Percentiles rank a stretch among this genome's conserved stretches.
phyloP scores from a whole-genome alignment of 2,888 invertebrate species.

The Chymomyza procnemis region DNA sequence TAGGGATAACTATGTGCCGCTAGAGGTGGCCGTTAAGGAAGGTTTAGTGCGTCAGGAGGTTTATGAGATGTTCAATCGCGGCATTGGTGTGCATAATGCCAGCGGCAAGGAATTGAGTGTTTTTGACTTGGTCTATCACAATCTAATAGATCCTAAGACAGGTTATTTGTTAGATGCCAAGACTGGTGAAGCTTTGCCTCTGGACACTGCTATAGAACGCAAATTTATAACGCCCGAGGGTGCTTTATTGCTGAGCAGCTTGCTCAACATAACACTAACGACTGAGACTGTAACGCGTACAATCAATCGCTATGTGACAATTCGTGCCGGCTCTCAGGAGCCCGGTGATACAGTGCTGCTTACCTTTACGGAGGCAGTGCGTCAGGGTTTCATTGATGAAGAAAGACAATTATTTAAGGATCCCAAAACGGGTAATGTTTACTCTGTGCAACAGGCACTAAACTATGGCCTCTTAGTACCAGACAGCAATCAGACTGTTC shows the following conservation, averaged over 20 bases:
- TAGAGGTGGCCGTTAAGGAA: slow-evolving; percentile 88
- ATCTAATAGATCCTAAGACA: slow-evolving; percentile 91
- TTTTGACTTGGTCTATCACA: slow-evolving; percentile 92
- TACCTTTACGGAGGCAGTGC: slow-evolving; percentile 88
- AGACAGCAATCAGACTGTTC: slow-evolving; percentile 80
- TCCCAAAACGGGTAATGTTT: slow-evolving; percentile 85
- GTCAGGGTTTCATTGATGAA: slow-evolving; percentile 89
- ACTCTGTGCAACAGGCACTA: slow-evolving; percentile 88
- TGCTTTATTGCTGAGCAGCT: slow-evolving; percentile 89
- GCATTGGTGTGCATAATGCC: slow-evolving; percentile 87
- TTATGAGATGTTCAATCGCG: slow-evolving; percentile 89
- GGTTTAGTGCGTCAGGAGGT: slow-evolving; percentile 91
- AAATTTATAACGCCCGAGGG: slow-evolving; percentile 92
- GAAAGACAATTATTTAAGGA: slow-evolving; percentile 87
- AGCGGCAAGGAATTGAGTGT: slow-evolving; percentile 88
- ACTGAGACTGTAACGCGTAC: slow-evolving; percentile 92
- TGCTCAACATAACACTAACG: slow-evolving; percentile 92
- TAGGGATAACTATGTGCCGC: slow-evolving; percentile 86
- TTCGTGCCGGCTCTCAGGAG: slow-evolving; percentile 82
- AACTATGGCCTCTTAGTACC: slow-evolving; percentile 85
- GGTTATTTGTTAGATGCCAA: slow-evolving; percentile 90
- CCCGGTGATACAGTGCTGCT: slow-evolving; percentile 81
- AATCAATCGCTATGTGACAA: slow-evolving; percentile 89
- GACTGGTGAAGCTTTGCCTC: slow-evolving; percentile 85
- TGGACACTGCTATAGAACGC: slow-evolving; percentile 91